phyloP scores from a whole-genome alignment of 2,113 vertebrate species.

The Notarius lentiginosus region DNA sequence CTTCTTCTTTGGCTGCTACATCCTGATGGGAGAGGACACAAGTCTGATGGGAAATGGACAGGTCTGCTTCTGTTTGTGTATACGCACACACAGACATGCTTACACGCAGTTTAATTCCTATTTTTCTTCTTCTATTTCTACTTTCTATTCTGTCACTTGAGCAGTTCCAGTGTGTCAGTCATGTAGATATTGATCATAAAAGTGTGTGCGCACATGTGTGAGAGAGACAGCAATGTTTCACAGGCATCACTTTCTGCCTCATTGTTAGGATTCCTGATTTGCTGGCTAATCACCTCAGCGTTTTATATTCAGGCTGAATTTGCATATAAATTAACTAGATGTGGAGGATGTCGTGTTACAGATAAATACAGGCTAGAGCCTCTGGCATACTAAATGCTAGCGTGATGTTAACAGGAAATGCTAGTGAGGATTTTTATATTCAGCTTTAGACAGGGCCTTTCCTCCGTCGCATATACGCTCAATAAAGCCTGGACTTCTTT shows the following conservation, averaged over 20 bases:
- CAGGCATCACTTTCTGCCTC: not conserved
- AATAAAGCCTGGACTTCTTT: too few species aligned
- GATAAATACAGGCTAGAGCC: not conserved
- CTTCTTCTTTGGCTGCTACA: conserved; percentile 96
- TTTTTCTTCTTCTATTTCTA: conserved; percentile 2
- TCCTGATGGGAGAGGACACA: conserved; percentile 91
- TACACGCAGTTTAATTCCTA: not conserved
- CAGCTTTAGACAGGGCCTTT: too few species aligned
- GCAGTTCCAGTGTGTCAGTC: not conserved
- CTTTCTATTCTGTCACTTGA: conserved; percentile 17
- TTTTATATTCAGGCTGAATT: not conserved
- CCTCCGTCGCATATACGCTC: too few species aligned
- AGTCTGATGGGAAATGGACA: conserved; percentile 94
- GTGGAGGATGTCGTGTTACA: not conserved
- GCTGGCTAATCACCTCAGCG: not conserved
- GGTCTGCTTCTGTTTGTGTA: conserved; percentile 69
- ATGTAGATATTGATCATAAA: not conserved
- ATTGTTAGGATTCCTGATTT: not conserved
- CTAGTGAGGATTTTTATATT: too few species aligned
- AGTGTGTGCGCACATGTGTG: not conserved
- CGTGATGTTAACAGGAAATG: too few species aligned
- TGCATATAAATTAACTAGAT: conserved; percentile 3
- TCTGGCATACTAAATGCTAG: not conserved
- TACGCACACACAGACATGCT: not conserved
- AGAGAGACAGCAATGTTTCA: not conserved